Percentiles rank a stretch among this genome's conserved stretches.
phyloP scores from a whole-genome alignment of 2,888 invertebrate genomes.

The Andrena chrysosceles region DNA sequence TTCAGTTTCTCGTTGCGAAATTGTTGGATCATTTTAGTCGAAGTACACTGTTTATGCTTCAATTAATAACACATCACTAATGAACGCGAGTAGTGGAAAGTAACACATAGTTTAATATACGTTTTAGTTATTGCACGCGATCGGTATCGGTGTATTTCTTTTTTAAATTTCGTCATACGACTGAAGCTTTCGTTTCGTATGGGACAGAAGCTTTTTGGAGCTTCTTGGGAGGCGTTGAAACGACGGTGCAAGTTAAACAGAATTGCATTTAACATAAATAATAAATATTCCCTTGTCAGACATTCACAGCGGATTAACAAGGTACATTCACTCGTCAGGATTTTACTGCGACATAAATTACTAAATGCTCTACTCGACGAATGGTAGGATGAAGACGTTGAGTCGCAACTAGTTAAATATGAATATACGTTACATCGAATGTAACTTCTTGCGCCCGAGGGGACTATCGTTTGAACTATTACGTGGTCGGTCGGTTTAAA shows the following conservation, averaged over 20 bases:
- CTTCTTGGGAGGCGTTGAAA: too few relatives aligned
- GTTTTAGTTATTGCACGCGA: background rate
- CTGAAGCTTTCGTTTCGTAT: background rate
- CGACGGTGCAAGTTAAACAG: too few relatives aligned
- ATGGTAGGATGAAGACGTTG: background rate
- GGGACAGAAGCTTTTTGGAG: background rate
- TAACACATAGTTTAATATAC: background rate
- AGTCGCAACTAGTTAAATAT: background rate
- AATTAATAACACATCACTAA: constrained; percentile 10
- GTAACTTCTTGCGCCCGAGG: constrained; percentile 35
- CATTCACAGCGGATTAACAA: background rate
- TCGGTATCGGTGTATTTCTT: background rate
- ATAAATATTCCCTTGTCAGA: too few relatives aligned
- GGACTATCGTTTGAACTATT: constrained; percentile 63
- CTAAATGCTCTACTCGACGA: background rate
- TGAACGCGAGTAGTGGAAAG: background rate
- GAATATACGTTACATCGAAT: background rate
- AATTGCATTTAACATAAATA: too few relatives aligned
- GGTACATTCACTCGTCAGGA: background rate
- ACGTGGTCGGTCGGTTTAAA: constrained; percentile 57
- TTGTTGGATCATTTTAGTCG: background rate
- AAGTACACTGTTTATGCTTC: background rate
- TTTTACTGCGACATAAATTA: background rate
- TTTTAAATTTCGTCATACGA: constrained; percentile 1
- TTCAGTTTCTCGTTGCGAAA: constrained; percentile 5